Evolutionary conservation across 2,888 invertebrate species (phyloP), one percentile per base, ranked within the genome.

Genomic region (Xanthia icteritia): DNA sequence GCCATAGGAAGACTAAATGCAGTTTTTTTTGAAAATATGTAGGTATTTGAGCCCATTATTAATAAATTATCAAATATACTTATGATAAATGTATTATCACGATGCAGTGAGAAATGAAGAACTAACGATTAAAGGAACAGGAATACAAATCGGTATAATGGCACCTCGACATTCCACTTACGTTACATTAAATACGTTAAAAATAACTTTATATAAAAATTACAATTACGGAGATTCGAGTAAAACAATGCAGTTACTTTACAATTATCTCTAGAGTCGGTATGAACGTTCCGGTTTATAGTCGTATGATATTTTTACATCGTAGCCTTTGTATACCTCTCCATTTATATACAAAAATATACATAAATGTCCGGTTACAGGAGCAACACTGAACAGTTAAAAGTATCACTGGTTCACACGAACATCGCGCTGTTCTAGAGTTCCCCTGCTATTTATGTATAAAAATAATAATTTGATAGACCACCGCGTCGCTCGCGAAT

Each of bases 301-400:
- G 91, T 92, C 89, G 91, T 92, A 92, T 94, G 95, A 95, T 95
- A 95, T 94, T 93, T 93, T 92, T 94, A 95, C 95, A 95, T 91
- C 90, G 92, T 92, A 93, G 92, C 93, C 88, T 94, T 93, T 92
- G 92, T 93, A 93, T 93, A 94, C 90, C 91, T 92, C 91, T 93
- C 91, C 92, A 94, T 94, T 94, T 96, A 96, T 96, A 95, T 96
- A 96, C 96, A 96, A 95, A 95, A 95, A 96, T 96, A 96, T 95
- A 96, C 96, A 96, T 94, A 94, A 94, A 94, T 92, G 94, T 94
- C 91, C 92, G 92, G 92, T 91, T 88, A 89, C 87, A 88, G 87
- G 91, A 91, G 92, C 90, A 89, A 90, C 89, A 86, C 85, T 89
- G 89, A 88, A 90, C 87, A 88, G 89, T 91, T 90, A 78, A 88